Conservation (phyloP, 2,113 vertebrate genomes). For the Chaetodon auriga region DNA sequence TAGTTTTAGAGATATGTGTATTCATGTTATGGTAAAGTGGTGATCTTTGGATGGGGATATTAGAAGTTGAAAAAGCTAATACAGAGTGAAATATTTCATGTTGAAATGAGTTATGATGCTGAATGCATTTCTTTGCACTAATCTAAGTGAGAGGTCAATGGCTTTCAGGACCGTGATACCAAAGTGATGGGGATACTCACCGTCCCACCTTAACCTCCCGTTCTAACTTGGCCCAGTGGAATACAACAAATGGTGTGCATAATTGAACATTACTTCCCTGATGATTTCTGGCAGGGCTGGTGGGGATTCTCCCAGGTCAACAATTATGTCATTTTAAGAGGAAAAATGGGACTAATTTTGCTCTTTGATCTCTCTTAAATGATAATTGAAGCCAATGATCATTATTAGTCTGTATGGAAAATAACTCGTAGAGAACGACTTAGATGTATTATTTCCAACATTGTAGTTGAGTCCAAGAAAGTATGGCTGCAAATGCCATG, state of each 20-base stretch:
- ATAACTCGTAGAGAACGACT: conserved; percentile 50
- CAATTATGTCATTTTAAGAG: conserved; percentile 75
- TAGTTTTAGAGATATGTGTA: conserved; percentile 90
- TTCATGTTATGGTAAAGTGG: conserved; percentile 96
- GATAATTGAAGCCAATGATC: conserved; percentile 77
- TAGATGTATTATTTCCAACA: conserved; percentile 48
- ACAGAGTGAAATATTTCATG: conserved; percentile 90
- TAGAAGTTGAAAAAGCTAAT: conserved; percentile 89
- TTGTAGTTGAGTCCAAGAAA: conserved; percentile 5
- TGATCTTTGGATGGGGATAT: conserved; percentile 88
- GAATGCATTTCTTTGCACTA: conserved; percentile 90
- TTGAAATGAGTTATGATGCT: conserved; percentile 91
- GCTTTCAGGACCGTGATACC: conserved; percentile 94
- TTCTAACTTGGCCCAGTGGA: conserved; percentile 88
- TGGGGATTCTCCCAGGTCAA: conserved; percentile 76
- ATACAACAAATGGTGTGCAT: conserved; percentile 90
- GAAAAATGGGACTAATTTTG: conserved; percentile 74
- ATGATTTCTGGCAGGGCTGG: conserved; percentile 84
- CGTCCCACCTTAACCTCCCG: conserved; percentile 88
- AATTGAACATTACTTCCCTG: conserved; percentile 90
- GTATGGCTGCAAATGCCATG: conserved; percentile 3
- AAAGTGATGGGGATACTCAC: conserved; percentile 93
- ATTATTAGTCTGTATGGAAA: conserved; percentile 64
- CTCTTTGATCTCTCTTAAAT: conserved; percentile 82
- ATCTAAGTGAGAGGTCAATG: conserved; percentile 92